Evolutionary conservation across 2,888 invertebrate genomes (phyloP).

Genomic region (Cartodere bifasciata): DNA sequence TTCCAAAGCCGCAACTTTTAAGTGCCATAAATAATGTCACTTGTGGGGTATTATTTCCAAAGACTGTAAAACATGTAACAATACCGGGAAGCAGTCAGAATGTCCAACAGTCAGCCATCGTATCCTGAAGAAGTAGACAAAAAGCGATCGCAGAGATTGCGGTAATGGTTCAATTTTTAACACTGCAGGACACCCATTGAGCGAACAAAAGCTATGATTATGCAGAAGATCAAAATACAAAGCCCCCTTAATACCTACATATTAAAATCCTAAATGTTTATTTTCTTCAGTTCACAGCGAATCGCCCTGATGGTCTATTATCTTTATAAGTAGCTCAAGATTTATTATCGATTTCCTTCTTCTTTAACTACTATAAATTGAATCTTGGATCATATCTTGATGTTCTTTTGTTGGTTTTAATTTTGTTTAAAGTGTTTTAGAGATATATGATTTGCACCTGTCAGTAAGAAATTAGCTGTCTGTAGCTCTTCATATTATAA

Average conservation of each 20-base stretch:
- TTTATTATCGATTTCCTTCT: slow-evolving; percentile 26
- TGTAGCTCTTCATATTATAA: too few species aligned
- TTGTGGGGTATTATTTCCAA: too few species aligned
- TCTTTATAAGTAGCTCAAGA: slow-evolving; percentile 25
- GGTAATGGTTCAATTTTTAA: slow-evolving; percentile 38
- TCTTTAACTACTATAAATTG: slow-evolving; percentile 20
- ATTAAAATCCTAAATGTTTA: slow-evolving; percentile 35
- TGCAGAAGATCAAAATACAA: slow-evolving; percentile 29
- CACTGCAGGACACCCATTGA: slow-evolving; percentile 36
- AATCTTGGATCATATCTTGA: slow-evolving; percentile 9
- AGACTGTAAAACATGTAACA: too few species aligned
- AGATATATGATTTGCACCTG: too few species aligned
- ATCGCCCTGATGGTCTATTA: slow-evolving; percentile 21
- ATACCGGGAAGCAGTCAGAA: too few species aligned
- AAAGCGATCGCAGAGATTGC: slow-evolving; percentile 28
- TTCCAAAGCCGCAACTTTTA: too few species aligned
- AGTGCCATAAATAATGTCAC: too few species aligned
- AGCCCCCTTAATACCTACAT: slow-evolving; percentile 35
- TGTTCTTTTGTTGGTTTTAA: neutral
- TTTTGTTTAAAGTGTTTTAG: too few species aligned
- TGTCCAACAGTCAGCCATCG: too few species aligned
- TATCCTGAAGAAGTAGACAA: slow-evolving; percentile 6
- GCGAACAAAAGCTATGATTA: slow-evolving; percentile 33
- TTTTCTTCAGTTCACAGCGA: slow-evolving; percentile 31
- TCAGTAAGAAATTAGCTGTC: too few species aligned